phyloP scores from a whole-genome alignment of 2,113 vertebrate genomes.

The Marmota flaviventris region DNA sequence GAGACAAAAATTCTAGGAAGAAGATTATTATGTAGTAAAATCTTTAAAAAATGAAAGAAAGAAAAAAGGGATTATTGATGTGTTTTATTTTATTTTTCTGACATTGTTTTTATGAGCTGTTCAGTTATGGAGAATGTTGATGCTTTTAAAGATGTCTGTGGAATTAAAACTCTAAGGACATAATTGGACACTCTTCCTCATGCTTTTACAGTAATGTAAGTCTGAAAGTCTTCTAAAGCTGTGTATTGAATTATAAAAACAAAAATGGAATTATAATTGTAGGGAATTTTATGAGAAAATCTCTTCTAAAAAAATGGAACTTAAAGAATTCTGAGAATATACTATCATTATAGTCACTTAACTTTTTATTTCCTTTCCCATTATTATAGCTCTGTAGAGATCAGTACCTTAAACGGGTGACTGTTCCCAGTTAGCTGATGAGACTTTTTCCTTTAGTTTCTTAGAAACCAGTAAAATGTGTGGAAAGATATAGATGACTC shows the following conservation, averaged over 20 bases:
- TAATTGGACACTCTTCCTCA: slow-evolving; percentile 78
- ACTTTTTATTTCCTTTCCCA: neutral
- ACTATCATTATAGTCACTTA: neutral
- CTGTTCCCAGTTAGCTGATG: accelerated
- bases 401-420: neutral
- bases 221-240: no score
- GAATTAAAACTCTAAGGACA: slow-evolving; percentile 23
- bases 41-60: no score
- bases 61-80: no score
- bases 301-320: neutral
- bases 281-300: slow-evolving; percentile 43
- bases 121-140: neutral
- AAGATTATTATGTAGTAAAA: no score
- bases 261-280: neutral
- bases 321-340: neutral
- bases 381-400: neutral
- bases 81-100: neutral
- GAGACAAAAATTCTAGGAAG: no score
- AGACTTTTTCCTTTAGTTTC: neutral
- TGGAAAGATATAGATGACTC: neutral
- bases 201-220: slow-evolving; percentile 80
- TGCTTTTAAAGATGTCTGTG: slow-evolving; percentile 64
- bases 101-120: neutral
- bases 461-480: neutral
- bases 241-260: slow-evolving; percentile 43